phyloP scores from a whole-genome alignment of 1,140 invertebrate species.

The Subanguina moxae region DNA sequence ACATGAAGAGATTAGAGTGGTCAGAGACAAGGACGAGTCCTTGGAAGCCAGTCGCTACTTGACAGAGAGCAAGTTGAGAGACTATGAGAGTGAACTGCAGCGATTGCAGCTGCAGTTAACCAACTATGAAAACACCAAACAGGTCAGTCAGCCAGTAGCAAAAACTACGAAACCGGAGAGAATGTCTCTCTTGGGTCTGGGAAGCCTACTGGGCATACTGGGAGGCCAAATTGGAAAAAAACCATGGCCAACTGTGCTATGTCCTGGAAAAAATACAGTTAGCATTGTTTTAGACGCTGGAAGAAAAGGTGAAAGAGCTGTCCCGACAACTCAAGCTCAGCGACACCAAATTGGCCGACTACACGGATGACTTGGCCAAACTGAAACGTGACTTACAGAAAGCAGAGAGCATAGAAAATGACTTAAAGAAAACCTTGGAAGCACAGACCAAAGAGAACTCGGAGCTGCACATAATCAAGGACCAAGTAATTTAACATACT shows the following conservation, averaged over 20 bases:
- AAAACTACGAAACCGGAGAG: too few relatives aligned
- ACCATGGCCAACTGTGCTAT: too few relatives aligned
- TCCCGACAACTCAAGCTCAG: slow-evolving; percentile 49
- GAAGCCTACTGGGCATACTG: too few relatives aligned
- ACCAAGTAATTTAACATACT: slow-evolving; percentile 26
- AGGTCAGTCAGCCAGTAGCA: slow-evolving; percentile 6
- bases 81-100: slow-evolving; percentile 52
- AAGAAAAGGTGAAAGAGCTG: slow-evolving; percentile 55
- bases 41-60: slow-evolving; percentile 51
- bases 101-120: slow-evolving; percentile 48
- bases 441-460: slow-evolving; percentile 35
- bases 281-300: slow-evolving; percentile 30
- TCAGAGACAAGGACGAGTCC: slow-evolving; percentile 53
- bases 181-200: too few relatives aligned
- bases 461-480: slow-evolving; percentile 47
- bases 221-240: too few relatives aligned
- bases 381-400: slow-evolving; percentile 51
- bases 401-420: slow-evolving; percentile 50
- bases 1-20: slow-evolving; percentile 50
- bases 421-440: slow-evolving; percentile 48
- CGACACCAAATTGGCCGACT: slow-evolving; percentile 50
- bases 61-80: slow-evolving; percentile 53
- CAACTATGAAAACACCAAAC: slow-evolving; percentile 49
- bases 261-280: slow-evolving; percentile 12
- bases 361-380: slow-evolving; percentile 48